Percentiles rank a stretch among this genome's conserved stretches.
phyloP scores from a whole-genome alignment of 2,113 vertebrate species.

The Baryphthengus martii region DNA sequence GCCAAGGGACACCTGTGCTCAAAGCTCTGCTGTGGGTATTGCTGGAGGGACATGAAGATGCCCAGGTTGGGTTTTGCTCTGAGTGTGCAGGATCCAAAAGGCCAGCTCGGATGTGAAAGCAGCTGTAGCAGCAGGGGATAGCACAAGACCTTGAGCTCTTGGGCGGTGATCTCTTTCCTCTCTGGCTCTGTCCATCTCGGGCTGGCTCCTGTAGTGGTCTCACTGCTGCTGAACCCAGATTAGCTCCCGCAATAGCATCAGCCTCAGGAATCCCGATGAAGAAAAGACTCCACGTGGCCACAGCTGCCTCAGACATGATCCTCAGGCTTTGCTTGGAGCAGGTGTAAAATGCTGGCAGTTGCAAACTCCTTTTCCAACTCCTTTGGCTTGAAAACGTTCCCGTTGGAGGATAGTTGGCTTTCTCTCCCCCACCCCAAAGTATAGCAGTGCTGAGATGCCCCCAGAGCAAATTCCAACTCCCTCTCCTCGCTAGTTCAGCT shows the following conservation, averaged over 20 bases:
- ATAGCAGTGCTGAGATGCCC: not conserved
- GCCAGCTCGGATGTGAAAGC: not conserved
- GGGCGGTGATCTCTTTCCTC: not conserved
- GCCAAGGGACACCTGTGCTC: not conserved
- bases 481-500: not conserved
- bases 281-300: not conserved
- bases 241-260: not conserved
- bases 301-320: not conserved
- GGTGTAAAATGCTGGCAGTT: not conserved
- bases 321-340: not conserved
- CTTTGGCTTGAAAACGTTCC: not conserved
- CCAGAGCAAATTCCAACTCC: not conserved
- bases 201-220: not conserved
- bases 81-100: not conserved
- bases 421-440: not conserved
- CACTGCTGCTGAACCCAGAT: not conserved
- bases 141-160: not conserved
- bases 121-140: not conserved
- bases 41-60: not conserved
- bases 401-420: not conserved
- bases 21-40: not conserved
- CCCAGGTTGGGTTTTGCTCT: not conserved
- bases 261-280: not conserved
- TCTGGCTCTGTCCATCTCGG: not conserved
- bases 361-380: not conserved